phyloP scores from a whole-genome alignment of 1,140 invertebrate genomes.

The Pseudomyrmex cubaensis region DNA sequence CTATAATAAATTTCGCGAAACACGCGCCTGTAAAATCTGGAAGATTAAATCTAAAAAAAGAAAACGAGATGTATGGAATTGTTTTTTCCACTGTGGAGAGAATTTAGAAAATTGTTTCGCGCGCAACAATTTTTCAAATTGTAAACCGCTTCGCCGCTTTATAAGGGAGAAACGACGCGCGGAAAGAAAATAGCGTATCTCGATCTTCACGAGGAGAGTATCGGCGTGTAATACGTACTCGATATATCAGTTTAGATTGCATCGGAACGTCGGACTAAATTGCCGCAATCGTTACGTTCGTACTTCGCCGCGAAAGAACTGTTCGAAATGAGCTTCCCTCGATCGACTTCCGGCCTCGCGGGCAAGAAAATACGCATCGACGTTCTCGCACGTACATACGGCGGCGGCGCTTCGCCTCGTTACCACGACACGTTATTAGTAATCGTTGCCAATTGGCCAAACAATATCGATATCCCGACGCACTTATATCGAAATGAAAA shows the following conservation, averaged over 20 bases:
- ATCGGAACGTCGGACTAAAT: slow-evolving; percentile 59
- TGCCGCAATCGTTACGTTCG: slow-evolving; percentile 56
- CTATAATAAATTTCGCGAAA: no score
- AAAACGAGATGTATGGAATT: no score
- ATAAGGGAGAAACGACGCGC: slow-evolving; percentile 2
- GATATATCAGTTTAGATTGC: slow-evolving; percentile 62
- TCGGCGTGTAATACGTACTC: slow-evolving; percentile 48
- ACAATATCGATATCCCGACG: background rate
- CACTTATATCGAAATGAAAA: slow-evolving; percentile 40
- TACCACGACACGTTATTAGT: slow-evolving; percentile 61
- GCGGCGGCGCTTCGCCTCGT: slow-evolving; percentile 52
- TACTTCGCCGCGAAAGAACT: slow-evolving; percentile 55
- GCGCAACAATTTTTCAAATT: background rate
- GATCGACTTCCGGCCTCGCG: slow-evolving; percentile 58
- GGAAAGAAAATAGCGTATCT: slow-evolving; percentile 25
- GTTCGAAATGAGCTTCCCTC: slow-evolving; percentile 59
- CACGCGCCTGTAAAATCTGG: no score
- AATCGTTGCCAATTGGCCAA: slow-evolving; percentile 64
- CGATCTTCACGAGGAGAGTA: slow-evolving; percentile 15
- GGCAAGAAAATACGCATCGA: slow-evolving; percentile 25
- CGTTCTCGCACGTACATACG: slow-evolving; percentile 50
- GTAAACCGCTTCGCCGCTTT: background rate
- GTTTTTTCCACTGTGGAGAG: no score
- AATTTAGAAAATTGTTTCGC: no score
- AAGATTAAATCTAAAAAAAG: no score